Conservation (phyloP, 2,888 invertebrate genomes). For the Eueremaeus valkanovi region DNA sequence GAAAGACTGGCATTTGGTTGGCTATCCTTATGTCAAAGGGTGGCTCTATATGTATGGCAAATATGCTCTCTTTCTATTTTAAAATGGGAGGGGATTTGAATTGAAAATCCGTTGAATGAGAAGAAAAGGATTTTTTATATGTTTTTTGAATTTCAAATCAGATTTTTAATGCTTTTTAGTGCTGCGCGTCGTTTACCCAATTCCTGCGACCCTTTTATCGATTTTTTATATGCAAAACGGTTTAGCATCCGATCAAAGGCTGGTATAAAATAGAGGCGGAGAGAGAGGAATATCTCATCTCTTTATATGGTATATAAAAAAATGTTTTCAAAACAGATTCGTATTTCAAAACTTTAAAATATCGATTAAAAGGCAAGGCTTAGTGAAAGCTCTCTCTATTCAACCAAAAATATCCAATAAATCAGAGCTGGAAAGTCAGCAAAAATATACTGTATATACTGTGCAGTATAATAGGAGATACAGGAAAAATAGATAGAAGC, state of each 20-base stretch:
- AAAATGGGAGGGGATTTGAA: constrained; percentile 29
- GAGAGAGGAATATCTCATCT: background rate
- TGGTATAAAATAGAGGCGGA: constrained; percentile 25
- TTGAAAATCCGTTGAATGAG: background rate
- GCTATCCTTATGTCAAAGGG: constrained; percentile 24
- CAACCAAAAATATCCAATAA: background rate
- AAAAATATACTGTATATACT: too few species aligned
- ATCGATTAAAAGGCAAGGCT: constrained; percentile 25
- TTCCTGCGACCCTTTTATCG: constrained; percentile 33
- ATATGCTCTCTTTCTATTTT: background rate
- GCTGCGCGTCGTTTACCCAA: background rate
- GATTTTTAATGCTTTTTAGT: background rate
- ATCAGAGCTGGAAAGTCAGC: background rate
- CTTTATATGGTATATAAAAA: too few species aligned
- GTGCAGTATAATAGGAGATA: too few species aligned
- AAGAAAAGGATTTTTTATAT: background rate
- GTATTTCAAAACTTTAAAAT: constrained; percentile 9
- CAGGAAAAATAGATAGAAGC: too few species aligned
- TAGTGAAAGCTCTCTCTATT: background rate
- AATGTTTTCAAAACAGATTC: background rate
- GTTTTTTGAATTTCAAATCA: constrained; percentile 29
- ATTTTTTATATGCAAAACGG: constrained; percentile 26
- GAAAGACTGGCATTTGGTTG: constrained; percentile 23
- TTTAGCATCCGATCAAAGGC: background rate
- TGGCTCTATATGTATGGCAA: constrained; percentile 4